Conservation (phyloP, 1,140 invertebrate genomes). For the Drosophila ohnishii region DNA sequence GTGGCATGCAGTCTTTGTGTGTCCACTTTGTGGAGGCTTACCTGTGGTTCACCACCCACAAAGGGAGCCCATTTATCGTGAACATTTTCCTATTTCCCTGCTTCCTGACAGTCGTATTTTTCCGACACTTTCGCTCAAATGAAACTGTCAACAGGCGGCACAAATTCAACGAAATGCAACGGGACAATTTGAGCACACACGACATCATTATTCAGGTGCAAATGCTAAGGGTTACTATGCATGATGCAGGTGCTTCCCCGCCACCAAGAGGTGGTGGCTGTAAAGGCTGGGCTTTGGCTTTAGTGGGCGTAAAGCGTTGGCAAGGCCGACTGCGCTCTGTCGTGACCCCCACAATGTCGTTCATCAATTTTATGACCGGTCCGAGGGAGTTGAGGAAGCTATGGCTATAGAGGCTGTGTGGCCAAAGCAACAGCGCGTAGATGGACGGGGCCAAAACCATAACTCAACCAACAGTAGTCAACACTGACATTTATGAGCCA, state of each 20-base stretch:
- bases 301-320: slow-evolving; percentile 4
- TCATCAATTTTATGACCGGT: slow-evolving; percentile 48
- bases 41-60: slow-evolving; percentile 3
- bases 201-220: slow-evolving; percentile 64
- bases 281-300: slow-evolving; percentile 8
- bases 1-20: not conserved
- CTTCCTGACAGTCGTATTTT: slow-evolving; percentile 18
- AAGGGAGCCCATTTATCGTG: slow-evolving; percentile 13
- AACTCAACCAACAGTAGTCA: slow-evolving; percentile 36
- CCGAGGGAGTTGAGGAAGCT: slow-evolving; percentile 24
- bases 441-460: slow-evolving; percentile 30
- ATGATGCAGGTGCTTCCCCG: not conserved
- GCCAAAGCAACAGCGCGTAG: slow-evolving; percentile 6
- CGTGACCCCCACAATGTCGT: slow-evolving; percentile 36
- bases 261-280: slow-evolving; percentile 2
- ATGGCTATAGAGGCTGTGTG: not conserved
- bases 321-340: slow-evolving; percentile 30
- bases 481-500: slow-evolving; percentile 54
- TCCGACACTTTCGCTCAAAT: slow-evolving; percentile 45
- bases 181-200: slow-evolving; percentile 47
- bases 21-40: not conserved
- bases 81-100: slow-evolving; percentile 32
- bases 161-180: slow-evolving; percentile 38
- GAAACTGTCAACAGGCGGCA: slow-evolving; percentile 58
- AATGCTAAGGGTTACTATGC: slow-evolving; percentile 33